These are phyloP conservation scores for Trachelus tabidus DNA, from an alignment of 2,888 invertebrate genomes.

Conservation along the genomic window DNA sequence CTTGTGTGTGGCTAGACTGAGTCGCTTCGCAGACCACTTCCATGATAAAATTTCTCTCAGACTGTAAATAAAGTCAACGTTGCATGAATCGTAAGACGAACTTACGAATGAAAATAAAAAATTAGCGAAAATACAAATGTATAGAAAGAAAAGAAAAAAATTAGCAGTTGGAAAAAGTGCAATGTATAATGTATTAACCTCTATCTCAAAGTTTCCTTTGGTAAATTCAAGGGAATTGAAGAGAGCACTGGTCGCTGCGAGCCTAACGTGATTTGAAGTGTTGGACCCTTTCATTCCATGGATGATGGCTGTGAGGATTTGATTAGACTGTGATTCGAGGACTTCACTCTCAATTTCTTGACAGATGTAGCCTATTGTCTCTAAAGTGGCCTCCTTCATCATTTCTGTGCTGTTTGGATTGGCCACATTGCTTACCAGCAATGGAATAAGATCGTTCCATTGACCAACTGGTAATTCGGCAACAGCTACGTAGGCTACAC, in stretches of 20 bases:
- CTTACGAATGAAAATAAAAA: not conserved
- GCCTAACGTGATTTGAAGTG: slow-evolving; percentile 90
- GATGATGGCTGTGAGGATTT: slow-evolving; percentile 97
- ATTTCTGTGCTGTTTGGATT: slow-evolving; percentile 88
- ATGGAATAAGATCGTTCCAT: slow-evolving; percentile 91
- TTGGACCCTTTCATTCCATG: slow-evolving; percentile 98
- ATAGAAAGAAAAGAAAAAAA: not conserved
- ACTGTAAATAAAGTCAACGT: slow-evolving; percentile 61
- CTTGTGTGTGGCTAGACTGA: slow-evolving; percentile 90
- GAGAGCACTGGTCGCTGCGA: slow-evolving; percentile 96
- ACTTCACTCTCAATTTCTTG: slow-evolving; percentile 97
- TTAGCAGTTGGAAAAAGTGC: slow-evolving; percentile 7
- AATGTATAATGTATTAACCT: slow-evolving; percentile 67
- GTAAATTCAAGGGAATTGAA: slow-evolving; percentile 98
- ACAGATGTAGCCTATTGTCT: slow-evolving; percentile 98
- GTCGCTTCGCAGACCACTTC: slow-evolving; percentile 99
- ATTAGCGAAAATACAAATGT: not conserved
- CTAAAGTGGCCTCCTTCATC: slow-evolving; percentile 95
- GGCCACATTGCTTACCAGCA: slow-evolving; percentile 91
- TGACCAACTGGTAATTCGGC: slow-evolving; percentile 92
- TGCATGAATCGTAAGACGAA: not conserved
- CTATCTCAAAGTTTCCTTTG: slow-evolving; percentile 97
- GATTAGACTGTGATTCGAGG: slow-evolving; percentile 91
- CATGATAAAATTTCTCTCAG: slow-evolving; percentile 99
- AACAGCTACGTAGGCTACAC: slow-evolving; percentile 98